Conservation (phyloP, 92 coral and sea anemone species). For the Palythoa caribaeorum region DNA sequence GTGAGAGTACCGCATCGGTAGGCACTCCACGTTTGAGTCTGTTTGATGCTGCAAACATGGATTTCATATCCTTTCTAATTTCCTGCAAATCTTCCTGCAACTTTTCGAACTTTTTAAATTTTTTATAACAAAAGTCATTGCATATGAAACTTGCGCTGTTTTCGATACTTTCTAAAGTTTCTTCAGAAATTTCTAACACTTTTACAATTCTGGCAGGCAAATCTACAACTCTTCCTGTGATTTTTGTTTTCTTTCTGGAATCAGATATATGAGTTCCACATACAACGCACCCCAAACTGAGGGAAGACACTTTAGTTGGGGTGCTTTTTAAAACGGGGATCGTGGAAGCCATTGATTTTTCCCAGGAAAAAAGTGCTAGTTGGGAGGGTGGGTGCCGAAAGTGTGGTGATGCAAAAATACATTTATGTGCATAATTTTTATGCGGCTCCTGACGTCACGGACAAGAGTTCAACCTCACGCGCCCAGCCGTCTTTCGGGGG, state of each 20-base stretch:
- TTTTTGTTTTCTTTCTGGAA: constrained; percentile 32
- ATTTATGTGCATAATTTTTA: constrained; percentile 22
- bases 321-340: constrained; percentile 14
- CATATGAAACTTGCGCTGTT: constrained; percentile 45
- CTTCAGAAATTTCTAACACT: constrained; percentile 16
- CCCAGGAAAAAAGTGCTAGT: not conserved
- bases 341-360: constrained; percentile 10
- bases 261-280: constrained; percentile 30
- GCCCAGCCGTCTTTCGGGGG: not conserved
- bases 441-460: constrained; percentile 5
- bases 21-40: constrained; percentile 36
- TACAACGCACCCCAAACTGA: constrained; percentile 35
- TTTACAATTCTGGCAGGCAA: constrained; percentile 1
- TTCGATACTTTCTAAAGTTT: not conserved
- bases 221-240: constrained; percentile 50
- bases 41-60: constrained; percentile 11
- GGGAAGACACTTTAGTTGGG: constrained; percentile 24
- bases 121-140: constrained; percentile 28
- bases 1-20: constrained; percentile 43
- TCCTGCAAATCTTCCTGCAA: constrained; percentile 38
- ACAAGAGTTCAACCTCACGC: not conserved
- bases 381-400: constrained; percentile 8
- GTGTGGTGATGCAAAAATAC: constrained; percentile 10
- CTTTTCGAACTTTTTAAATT: constrained; percentile 15
- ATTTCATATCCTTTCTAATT: constrained; percentile 14